A percentile compares a stretch with the other conserved stretches of the same genome.
Evolutionary conservation across 2,888 invertebrate species (phyloP).

Genomic region (Eristalis pertinax): DNA sequence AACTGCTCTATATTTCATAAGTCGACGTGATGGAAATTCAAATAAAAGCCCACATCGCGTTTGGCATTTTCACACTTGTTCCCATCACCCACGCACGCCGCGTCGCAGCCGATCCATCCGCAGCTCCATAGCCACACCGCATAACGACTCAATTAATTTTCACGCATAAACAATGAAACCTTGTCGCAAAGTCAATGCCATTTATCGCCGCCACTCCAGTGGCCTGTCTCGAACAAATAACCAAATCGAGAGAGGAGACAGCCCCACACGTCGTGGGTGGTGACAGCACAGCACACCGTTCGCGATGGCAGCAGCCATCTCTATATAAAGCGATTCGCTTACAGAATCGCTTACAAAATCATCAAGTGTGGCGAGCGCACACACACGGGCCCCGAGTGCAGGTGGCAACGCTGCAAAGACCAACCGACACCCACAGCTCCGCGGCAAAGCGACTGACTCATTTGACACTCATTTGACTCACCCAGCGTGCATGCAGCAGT

Average conservation of each 20-base stretch:
- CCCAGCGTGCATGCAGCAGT: slow-evolving; percentile 17
- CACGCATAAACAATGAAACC: slow-evolving; percentile 37
- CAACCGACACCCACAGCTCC: slow-evolving; percentile 50
- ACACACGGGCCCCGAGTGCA: slow-evolving; percentile 8
- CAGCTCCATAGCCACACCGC: slow-evolving; percentile 25
- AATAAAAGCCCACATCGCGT: not conserved
- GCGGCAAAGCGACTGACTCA: slow-evolving; percentile 44
- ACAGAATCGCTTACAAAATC: not conserved
- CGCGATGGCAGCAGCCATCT: not conserved
- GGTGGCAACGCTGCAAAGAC: slow-evolving; percentile 43
- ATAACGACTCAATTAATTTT: slow-evolving; percentile 48
- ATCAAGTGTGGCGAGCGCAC: not conserved
- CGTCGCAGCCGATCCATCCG: not conserved
- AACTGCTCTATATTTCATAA: slow-evolving; percentile 11
- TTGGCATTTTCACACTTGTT: slow-evolving; percentile 30
- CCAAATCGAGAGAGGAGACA: slow-evolving; percentile 25
- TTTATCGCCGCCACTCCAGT: slow-evolving; percentile 15
- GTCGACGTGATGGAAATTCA: not conserved
- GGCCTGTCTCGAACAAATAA: not conserved
- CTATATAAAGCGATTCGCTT: slow-evolving; percentile 52
- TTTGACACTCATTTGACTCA: slow-evolving; percentile 40
- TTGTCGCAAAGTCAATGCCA: slow-evolving; percentile 65
- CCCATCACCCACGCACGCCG: slow-evolving; percentile 15
- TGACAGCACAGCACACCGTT: not conserved
- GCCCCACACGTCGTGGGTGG: slow-evolving; percentile 34